Base-by-base conservation (phyloP, 2,797 vertebrate species). In the Sylvilagus floridanus region DNA sequence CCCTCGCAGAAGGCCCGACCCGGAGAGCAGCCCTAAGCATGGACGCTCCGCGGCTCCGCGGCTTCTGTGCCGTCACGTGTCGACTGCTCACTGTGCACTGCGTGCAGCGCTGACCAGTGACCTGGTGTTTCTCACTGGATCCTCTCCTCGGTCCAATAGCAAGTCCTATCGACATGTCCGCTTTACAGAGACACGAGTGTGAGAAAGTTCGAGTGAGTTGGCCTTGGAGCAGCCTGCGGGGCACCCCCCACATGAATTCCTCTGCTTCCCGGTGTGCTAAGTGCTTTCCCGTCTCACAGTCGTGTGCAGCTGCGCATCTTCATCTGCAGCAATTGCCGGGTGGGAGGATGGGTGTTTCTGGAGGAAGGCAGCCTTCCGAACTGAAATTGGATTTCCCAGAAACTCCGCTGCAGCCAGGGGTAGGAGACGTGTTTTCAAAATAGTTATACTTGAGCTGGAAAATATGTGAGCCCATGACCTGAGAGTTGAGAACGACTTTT, bases 51-150 rank as follows among this genome's bases (percentile, higher is more conserved):
- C 37, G 19, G 76, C 63, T 26, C 11, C 13, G 57, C 30, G 12
- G 0, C 32, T 13, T 5, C 68, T n/a, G 2, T 22, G 14, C 4
- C 8, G 4, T 0, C 28, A 3, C 0, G 3, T 17, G 0, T 21
- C 2, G 54, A 35, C 5, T 4, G 0, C 3, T 8, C 13, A 0
- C 5, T 0, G 24, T 4, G 5, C 0, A 2, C 5, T 9, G 1
- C 10, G 0, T 0, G 2, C 1, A 4, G 30, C 5, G 30, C 65
- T 4, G 1, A 42, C 0, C 1, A 5, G 19, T 30, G 5, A 16
- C 6, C 50, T 63, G 30, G 6, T 1, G 17, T 60, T 32, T 73
- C 78, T 66, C 19, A 12, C 21, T 60, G 30, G 17, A 28, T 24
- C 66, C 24, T 85, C 42, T 24, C 50, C 63, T 1, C 1, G 26